Base-by-base conservation (phyloP, 2,888 invertebrate species). In the Aporophyla lueneburgensis region DNA sequence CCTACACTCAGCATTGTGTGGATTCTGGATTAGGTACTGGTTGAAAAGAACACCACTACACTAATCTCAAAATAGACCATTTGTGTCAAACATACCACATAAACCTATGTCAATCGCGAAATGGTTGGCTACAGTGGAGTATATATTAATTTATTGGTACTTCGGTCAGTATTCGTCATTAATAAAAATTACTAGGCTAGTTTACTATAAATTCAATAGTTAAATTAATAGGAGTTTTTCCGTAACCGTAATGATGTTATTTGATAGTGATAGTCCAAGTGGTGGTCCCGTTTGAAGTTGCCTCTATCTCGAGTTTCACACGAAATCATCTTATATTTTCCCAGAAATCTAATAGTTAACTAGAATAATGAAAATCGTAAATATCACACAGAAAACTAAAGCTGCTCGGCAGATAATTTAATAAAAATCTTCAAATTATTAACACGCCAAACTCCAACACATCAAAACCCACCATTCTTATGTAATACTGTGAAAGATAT, bases 401-500 rank as follows among this genome's bases (percentile, higher is more conserved):
- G 5, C n/a, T 59, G 40, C 62, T 72, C 16, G 19, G 49, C 43
- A 61, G 21, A 69, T 33, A 24, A 27, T 71, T 78, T 5, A 68
- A 62, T 71, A 53, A 70, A n/a, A 53, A 67, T 70, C 10, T 33
- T 27, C 21, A 54, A 43, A 59, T 70, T 76, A 62, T 70, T 72
- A 12, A 58, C 46, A 10, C 33, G 40, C 40, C 61, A 51, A 73
- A 49, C 10, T 40, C 21, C 71, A 78, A 74, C 61, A 77, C 56
- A 27, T 51, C 12, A 33, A 70, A 72, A 16, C 53, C 62, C 62
- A 56, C 70, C n/a, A 76, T 72, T 83, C 59, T 71, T 68, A 62
- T 81, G 76, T 85, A 85, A 80, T 21, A 33, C 21, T 58, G 54
- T n/a, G 10, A 71, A 76, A 72, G 12, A 76, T 62, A 83, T 84